A percentile compares a stretch with the other conserved stretches of the same genome.
phyloP scores from a whole-genome alignment of 2,113 vertebrate genomes.

The Rhinoptilus africanus region DNA sequence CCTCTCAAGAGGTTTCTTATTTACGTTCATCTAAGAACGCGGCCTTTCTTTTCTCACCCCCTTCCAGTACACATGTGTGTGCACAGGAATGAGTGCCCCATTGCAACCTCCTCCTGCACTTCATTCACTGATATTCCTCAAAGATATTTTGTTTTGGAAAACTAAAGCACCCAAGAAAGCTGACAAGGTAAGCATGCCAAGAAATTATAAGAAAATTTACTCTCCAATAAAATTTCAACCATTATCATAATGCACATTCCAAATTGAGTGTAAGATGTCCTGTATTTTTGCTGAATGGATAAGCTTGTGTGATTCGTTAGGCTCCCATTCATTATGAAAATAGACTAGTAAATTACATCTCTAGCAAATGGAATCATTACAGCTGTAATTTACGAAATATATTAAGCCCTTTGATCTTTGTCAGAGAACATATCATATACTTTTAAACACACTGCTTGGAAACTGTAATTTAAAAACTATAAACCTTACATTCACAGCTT shows the following conservation, averaged over 20 bases:
- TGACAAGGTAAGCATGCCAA: not conserved
- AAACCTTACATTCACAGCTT: constrained; percentile 38
- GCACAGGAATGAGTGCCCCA: not conserved
- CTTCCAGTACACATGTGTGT: fast-evolving
- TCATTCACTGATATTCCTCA: not conserved
- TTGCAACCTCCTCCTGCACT: not conserved
- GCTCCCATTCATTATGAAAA: constrained; percentile 75
- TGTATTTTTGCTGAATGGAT: constrained; percentile 61
- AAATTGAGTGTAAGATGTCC: constrained; percentile 15
- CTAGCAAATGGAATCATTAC: constrained; percentile 76
- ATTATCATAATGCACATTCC: constrained; percentile 50
- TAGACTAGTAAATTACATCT: constrained; percentile 73
- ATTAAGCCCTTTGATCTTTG: constrained; percentile 74
- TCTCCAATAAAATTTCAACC: constrained; percentile 20
- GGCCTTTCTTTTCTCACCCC: not conserved
- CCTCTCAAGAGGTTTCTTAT: not conserved
- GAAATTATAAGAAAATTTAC: constrained; percentile 4
- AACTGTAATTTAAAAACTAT: constrained; percentile 68
- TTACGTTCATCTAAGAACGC: not conserved
- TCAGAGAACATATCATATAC: constrained; percentile 63
- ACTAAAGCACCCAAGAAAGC: not conserved
- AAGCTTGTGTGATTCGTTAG: constrained; percentile 67
- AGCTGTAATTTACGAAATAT: constrained; percentile 77
- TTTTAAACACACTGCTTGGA: constrained; percentile 66
- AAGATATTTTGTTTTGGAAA: not conserved